A percentile compares a stretch with the other conserved stretches of the same genome.
These are phyloP conservation scores for Etheostoma perlongum DNA, from an alignment of 2,797 vertebrate genomes.

Conservation along the genomic window DNA sequence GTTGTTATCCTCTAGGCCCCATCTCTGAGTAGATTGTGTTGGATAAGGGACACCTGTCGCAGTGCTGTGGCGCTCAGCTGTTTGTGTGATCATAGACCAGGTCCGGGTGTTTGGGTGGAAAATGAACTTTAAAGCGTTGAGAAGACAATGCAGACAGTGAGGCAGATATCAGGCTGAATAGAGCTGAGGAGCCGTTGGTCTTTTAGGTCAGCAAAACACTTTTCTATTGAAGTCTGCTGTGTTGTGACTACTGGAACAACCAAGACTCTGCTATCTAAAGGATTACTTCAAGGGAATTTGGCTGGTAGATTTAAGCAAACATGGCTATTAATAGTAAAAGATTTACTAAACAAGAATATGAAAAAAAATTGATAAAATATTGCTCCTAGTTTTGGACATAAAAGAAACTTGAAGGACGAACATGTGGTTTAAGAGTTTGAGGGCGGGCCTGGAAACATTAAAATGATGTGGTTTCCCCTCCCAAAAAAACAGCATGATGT, in stretches of 20 bases:
- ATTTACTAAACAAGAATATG: not conserved
- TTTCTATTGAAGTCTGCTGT: constrained; percentile 54
- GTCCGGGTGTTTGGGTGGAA: constrained; percentile 69
- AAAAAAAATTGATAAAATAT: not conserved
- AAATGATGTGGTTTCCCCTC: not conserved
- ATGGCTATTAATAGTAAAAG: not conserved
- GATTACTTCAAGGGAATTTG: constrained; percentile 33
- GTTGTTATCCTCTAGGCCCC: constrained; percentile 51
- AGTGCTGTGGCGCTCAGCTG: constrained; percentile 41
- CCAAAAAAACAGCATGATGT: not conserved
- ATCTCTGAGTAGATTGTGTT: constrained; percentile 48
- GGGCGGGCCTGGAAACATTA: not conserved
- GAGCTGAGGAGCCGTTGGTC: constrained; percentile 46
- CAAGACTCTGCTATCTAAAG: constrained; percentile 24
- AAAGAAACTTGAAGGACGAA: not conserved
- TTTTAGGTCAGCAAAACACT: constrained; percentile 43
- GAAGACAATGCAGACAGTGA: constrained; percentile 69
- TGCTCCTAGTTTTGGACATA: not conserved
- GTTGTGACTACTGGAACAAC: constrained; percentile 72
- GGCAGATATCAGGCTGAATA: constrained; percentile 50
- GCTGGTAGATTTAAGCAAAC: constrained; percentile 15
- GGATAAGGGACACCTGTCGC: constrained; percentile 77
- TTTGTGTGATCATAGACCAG: constrained; percentile 40
- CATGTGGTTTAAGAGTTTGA: not conserved
- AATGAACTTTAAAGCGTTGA: constrained; percentile 66